Conservation (phyloP, 1,140 invertebrate species). For the Dendroctonus ponderosae region DNA sequence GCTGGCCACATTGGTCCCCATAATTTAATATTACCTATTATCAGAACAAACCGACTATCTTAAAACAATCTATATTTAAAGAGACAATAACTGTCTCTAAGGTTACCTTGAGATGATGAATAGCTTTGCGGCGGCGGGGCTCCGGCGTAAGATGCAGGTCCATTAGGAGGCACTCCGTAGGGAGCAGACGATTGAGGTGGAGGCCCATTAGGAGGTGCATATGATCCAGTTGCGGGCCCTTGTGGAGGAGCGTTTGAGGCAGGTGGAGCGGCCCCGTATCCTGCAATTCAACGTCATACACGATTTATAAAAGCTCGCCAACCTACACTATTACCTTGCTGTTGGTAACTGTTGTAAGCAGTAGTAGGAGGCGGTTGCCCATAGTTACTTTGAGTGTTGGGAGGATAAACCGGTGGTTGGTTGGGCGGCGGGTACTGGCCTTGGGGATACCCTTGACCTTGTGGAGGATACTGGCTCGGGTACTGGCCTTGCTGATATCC, state of each 20-base stretch:
- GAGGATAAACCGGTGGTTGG: constrained; percentile 53
- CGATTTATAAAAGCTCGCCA: constrained; percentile 3
- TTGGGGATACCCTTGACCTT: constrained; percentile 54
- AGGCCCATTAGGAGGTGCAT: constrained; percentile 46
- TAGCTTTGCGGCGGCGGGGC: constrained; percentile 51
- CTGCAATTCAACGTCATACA: constrained; percentile 10
- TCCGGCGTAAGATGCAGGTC: constrained; percentile 44
- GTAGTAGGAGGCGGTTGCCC: constrained; percentile 51
- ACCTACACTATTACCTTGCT: constrained; percentile 38
- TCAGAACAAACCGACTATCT: neutral
- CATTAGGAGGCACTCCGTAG: constrained; percentile 50
- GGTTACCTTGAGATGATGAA: constrained; percentile 46
- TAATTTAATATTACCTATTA: too few species aligned
- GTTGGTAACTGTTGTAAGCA: constrained; percentile 48
- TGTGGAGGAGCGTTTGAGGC: constrained; percentile 38
- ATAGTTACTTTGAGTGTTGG: constrained; percentile 53
- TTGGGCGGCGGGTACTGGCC: constrained; percentile 52
- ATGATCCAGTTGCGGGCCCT: constrained; percentile 39
- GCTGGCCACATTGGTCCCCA: too few species aligned
- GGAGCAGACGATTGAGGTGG: constrained; percentile 51
- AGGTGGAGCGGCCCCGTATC: constrained; percentile 44
- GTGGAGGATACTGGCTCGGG: constrained; percentile 51
- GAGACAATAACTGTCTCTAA: too few species aligned
- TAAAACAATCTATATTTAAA: neutral
- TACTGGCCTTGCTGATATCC: constrained; percentile 58